Percentiles rank a stretch among this genome's conserved stretches.
phyloP scores from a whole-genome alignment of 2,888 invertebrate genomes.

The Dasysyrphus albostriatus region DNA sequence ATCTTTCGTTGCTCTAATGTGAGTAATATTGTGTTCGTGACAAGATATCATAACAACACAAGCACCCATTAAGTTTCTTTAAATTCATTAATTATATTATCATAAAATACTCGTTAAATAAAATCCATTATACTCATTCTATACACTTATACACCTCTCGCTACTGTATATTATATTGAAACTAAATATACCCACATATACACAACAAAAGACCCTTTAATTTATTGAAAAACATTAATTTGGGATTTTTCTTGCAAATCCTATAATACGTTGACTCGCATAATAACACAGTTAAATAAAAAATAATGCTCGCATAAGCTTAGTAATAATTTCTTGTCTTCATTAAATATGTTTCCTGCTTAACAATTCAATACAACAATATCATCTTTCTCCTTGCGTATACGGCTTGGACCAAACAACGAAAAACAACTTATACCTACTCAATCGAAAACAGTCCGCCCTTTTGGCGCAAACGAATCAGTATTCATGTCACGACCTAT shows the following conservation, averaged over 20 bases:
- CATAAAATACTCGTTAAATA: slow-evolving; percentile 28
- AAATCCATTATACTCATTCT: slow-evolving; percentile 28
- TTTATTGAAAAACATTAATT: slow-evolving; percentile 45
- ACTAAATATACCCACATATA: background rate
- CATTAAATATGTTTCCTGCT: slow-evolving; percentile 63
- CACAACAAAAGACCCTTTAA: slow-evolving; percentile 13
- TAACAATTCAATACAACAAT: slow-evolving; percentile 48
- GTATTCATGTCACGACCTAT: slow-evolving; percentile 74
- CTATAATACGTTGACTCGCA: slow-evolving; percentile 51
- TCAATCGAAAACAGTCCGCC: slow-evolving; percentile 39
- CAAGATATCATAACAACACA: slow-evolving; percentile 17
- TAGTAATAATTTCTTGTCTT: slow-evolving; percentile 54
- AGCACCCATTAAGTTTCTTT: slow-evolving; percentile 20
- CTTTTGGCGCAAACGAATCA: slow-evolving; percentile 42
- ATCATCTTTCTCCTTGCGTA: background rate
- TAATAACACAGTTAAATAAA: slow-evolving; percentile 51
- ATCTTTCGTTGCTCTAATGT: slow-evolving; percentile 20
- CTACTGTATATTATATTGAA: background rate
- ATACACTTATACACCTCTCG: too few relatives aligned
- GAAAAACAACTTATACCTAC: slow-evolving; percentile 22
- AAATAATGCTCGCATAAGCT: slow-evolving; percentile 45
- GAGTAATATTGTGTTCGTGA: slow-evolving; percentile 30
- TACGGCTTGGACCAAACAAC: background rate
- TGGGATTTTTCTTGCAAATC: slow-evolving; percentile 41
- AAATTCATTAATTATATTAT: slow-evolving; percentile 43